These are phyloP conservation scores for Adelphocoris suturalis DNA, from an alignment of 2,888 invertebrate genomes.

Conservation along the genomic window DNA sequence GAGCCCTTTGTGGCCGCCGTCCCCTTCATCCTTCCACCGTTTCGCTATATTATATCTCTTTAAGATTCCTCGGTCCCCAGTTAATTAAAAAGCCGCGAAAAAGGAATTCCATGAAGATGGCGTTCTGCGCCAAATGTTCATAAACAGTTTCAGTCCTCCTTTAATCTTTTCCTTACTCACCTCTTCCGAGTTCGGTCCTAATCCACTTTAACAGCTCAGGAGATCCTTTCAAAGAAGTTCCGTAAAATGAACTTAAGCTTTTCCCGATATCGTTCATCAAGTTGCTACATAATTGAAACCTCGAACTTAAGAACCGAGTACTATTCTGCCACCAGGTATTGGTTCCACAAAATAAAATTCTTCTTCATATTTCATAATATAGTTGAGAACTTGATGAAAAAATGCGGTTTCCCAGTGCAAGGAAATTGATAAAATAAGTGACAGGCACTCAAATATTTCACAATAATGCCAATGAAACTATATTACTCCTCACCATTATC, in stretches of 20 bases:
- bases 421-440: too few species aligned
- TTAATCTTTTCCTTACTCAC: background rate
- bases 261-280: background rate
- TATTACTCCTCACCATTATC: too few species aligned
- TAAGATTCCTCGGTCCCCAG: background rate
- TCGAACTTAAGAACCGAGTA: too few species aligned
- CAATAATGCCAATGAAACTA: too few species aligned
- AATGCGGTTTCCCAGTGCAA: too few species aligned
- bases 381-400: too few species aligned
- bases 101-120: background rate
- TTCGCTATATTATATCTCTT: constrained; percentile 22
- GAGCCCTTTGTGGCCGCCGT: background rate
- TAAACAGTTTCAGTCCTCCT: background rate
- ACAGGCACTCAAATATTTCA: too few species aligned
- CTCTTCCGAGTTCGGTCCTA: background rate
- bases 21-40: background rate
- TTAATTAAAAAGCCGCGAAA: constrained; percentile 27
- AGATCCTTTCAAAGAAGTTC: background rate
- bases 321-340: too few species aligned
- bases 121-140: background rate
- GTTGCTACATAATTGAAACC: background rate
- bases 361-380: too few species aligned
- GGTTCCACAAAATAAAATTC: too few species aligned
- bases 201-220: background rate
- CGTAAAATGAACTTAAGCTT: background rate